Evolutionary conservation across 1,140 invertebrate species (phyloP).

Genomic region (Eumaeus atala): DNA sequence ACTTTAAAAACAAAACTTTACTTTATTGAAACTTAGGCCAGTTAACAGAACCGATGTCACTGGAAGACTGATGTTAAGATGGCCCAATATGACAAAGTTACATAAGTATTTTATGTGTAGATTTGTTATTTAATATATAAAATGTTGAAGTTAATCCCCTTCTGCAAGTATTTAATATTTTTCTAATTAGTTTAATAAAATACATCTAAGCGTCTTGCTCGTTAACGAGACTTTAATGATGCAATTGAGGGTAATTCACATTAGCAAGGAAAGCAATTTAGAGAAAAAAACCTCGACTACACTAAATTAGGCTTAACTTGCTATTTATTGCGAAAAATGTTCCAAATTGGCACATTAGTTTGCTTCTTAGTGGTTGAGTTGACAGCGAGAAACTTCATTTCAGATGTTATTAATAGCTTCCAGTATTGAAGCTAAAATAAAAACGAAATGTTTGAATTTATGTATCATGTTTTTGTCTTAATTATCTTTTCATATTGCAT

Average conservation of each 20-base stretch:
- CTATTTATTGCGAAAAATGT: slow-evolving; percentile 15
- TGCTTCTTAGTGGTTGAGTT: neutral
- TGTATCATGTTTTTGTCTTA: neutral
- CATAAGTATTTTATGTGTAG: too few relatives aligned
- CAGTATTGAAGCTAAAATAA: too few relatives aligned
- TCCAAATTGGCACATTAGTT: slow-evolving; percentile 11
- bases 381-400: slow-evolving; percentile 7
- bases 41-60: too few relatives aligned
- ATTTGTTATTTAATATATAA: too few relatives aligned
- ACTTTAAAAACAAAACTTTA: too few relatives aligned
- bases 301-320: slow-evolving; percentile 23
- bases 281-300: slow-evolving; percentile 22
- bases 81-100: too few relatives aligned
- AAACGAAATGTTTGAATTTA: too few relatives aligned
- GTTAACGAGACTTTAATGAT: slow-evolving; percentile 34
- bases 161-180: slow-evolving; percentile 3
- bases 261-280: slow-evolving; percentile 23
- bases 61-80: too few relatives aligned
- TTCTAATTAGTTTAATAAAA: slow-evolving; percentile 17
- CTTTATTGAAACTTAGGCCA: too few relatives aligned
- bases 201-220: slow-evolving; percentile 23
- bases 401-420: neutral
- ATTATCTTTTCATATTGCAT: neutral
- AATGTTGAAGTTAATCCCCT: neutral
- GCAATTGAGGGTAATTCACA: slow-evolving; percentile 31